A percentile compares a stretch with the other conserved stretches of the same genome.
Conservation (phyloP, 2,113 vertebrate species). For the Vulpes vulpes region DNA sequence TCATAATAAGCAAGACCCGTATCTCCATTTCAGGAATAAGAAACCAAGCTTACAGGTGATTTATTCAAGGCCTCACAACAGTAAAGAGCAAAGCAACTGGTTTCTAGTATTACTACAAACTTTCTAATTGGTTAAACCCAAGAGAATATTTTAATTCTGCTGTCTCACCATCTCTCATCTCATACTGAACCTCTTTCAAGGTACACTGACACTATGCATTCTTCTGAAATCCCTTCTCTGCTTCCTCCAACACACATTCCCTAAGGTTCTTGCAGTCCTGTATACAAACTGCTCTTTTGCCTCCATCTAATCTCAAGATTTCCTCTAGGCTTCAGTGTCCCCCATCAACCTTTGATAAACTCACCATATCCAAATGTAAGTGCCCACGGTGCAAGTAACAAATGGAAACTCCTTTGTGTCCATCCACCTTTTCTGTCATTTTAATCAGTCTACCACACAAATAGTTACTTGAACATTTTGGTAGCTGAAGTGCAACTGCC, state of each 20-base stretch:
- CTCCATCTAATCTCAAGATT: neutral
- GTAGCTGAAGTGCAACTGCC: neutral
- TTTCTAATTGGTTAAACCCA: neutral
- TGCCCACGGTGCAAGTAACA: neutral
- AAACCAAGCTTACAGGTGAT: neutral
- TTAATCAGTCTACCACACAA: neutral
- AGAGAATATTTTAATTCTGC: neutral
- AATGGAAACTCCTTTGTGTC: neutral
- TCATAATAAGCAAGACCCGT: neutral
- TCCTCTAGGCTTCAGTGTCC: neutral
- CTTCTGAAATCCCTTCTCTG: neutral
- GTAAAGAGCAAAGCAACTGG: neutral
- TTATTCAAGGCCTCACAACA: neutral
- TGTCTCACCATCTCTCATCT: neutral
- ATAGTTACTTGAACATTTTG: neutral
- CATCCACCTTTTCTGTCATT: neutral
- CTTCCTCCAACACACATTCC: neutral
- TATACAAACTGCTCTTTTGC: neutral
- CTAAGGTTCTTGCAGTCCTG: neutral
- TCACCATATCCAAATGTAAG: neutral
- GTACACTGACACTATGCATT: neutral
- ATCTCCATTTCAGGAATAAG: slow-evolving; percentile 5
- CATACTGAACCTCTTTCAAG: neutral
- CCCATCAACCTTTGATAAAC: neutral
- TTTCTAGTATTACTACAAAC: neutral